phyloP scores from a whole-genome alignment of 2,888 invertebrate species.

The Erebia ligea region DNA sequence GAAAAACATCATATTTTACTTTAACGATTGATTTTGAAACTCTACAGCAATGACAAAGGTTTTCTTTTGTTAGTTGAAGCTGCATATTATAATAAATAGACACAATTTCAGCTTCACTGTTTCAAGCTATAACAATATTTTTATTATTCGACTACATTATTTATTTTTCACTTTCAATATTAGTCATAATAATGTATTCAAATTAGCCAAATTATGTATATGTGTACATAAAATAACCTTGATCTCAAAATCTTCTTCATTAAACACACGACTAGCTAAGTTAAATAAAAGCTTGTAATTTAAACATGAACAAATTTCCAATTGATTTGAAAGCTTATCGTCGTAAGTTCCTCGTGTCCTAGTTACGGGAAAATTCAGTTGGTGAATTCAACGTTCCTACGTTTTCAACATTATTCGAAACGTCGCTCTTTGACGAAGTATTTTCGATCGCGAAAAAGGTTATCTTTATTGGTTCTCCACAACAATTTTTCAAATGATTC shows the following conservation, averaged over 20 bases:
- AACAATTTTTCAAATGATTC: too few relatives aligned
- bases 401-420: not conserved
- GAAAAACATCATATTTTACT: not conserved
- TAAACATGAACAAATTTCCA: not conserved
- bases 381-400: not conserved
- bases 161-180: not conserved
- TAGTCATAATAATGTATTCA: too few relatives aligned
- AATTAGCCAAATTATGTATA: not conserved
- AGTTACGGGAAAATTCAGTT: slow-evolving; percentile 9
- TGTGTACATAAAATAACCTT: not conserved
- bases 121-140: not conserved
- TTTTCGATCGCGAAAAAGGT: not conserved
- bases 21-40: not conserved
- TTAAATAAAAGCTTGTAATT: slow-evolving; percentile 2
- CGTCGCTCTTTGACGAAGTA: not conserved
- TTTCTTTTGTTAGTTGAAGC: not conserved
- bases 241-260: not conserved
- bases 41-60: not conserved
- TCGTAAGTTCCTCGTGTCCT: slow-evolving; percentile 14
- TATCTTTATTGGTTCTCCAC: too few relatives aligned
- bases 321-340: slow-evolving; percentile 19
- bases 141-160: not conserved
- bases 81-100: slow-evolving; percentile 2
- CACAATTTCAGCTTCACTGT: not conserved
- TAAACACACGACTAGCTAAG: not conserved